Conservation (phyloP, 1,140 invertebrate species). For the Drosophila sechellia region DNA sequence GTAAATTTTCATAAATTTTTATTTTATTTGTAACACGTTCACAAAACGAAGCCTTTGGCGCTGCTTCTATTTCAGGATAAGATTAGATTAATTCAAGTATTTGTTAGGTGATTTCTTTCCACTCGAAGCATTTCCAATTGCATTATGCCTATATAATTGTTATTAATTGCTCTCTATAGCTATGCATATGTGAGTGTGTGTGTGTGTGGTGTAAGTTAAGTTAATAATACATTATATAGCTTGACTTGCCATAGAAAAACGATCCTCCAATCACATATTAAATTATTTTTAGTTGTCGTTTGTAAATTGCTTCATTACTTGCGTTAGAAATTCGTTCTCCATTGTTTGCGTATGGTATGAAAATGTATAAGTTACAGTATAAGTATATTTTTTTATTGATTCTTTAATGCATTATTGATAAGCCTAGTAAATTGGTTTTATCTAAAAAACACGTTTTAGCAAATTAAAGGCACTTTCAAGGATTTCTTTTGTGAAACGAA, state of each 20-base stretch:
- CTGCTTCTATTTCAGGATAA: slow-evolving; percentile 59
- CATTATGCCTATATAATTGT: slow-evolving; percentile 42
- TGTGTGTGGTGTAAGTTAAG: slow-evolving; percentile 29
- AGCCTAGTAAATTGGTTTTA: slow-evolving; percentile 71
- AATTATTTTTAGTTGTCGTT: slow-evolving; percentile 31
- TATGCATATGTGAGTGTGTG: slow-evolving; percentile 35
- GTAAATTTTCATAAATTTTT: slow-evolving; percentile 52
- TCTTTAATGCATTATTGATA: slow-evolving; percentile 41
- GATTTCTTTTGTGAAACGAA: slow-evolving; percentile 72
- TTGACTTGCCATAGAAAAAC: slow-evolving; percentile 39
- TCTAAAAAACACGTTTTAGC: slow-evolving; percentile 79
- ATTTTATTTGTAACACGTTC: slow-evolving; percentile 79
- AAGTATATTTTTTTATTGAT: slow-evolving; percentile 45
- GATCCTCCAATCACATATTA: slow-evolving; percentile 33
- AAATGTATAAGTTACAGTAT: slow-evolving; percentile 37
- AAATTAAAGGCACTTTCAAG: slow-evolving; percentile 82
- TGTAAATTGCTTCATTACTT: slow-evolving; percentile 39
- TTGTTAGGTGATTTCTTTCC: slow-evolving; percentile 36
- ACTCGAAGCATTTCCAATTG: slow-evolving; percentile 35
- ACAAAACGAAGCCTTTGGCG: slow-evolving; percentile 77
- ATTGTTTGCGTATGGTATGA: slow-evolving; percentile 26
- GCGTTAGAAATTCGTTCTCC: slow-evolving; percentile 37
- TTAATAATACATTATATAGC: slow-evolving; percentile 53
- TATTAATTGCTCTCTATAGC: slow-evolving; percentile 34
- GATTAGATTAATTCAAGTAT: slow-evolving; percentile 41